These are phyloP conservation scores for Temnothorax curvispinosus DNA, from an alignment of 1,140 invertebrate species.

Conservation along the genomic window DNA sequence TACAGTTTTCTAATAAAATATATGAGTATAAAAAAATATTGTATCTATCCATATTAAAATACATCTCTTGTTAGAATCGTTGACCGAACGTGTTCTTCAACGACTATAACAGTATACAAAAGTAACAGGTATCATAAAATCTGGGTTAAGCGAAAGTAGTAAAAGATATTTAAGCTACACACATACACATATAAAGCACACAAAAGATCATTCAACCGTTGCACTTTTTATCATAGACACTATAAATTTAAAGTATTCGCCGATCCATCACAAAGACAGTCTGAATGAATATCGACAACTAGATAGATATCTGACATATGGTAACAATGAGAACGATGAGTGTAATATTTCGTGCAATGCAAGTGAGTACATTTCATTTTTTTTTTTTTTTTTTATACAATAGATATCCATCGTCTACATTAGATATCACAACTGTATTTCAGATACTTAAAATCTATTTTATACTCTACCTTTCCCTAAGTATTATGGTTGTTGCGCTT, in stretches of 20 bases:
- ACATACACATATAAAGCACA: background rate
- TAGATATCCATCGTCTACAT: background rate
- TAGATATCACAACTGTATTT: slow-evolving; percentile 15
- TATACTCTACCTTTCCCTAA: slow-evolving; percentile 50
- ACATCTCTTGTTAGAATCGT: background rate
- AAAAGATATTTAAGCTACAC: slow-evolving; percentile 23
- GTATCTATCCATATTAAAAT: slow-evolving; percentile 18
- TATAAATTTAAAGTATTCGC: background rate
- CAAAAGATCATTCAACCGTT: slow-evolving; percentile 43
- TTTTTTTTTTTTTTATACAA: background rate
- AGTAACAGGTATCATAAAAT: background rate
- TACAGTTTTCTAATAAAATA: slow-evolving; percentile 84
- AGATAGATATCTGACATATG: background rate
- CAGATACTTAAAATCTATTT: slow-evolving; percentile 50
- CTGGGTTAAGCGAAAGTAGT: slow-evolving; percentile 56
- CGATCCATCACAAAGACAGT: slow-evolving; percentile 18
- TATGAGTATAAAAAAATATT: slow-evolving; percentile 45
- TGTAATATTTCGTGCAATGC: slow-evolving; percentile 14
- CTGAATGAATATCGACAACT: background rate
- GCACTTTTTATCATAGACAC: slow-evolving; percentile 36
- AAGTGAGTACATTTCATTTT: slow-evolving; percentile 33
- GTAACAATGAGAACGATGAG: slow-evolving; percentile 20
- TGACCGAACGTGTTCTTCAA: background rate
- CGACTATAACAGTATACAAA: background rate
- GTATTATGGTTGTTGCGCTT: background rate